These are phyloP conservation scores for Euborellia annulipes DNA, from an alignment of 1,140 invertebrate genomes.

Conservation along the genomic window DNA sequence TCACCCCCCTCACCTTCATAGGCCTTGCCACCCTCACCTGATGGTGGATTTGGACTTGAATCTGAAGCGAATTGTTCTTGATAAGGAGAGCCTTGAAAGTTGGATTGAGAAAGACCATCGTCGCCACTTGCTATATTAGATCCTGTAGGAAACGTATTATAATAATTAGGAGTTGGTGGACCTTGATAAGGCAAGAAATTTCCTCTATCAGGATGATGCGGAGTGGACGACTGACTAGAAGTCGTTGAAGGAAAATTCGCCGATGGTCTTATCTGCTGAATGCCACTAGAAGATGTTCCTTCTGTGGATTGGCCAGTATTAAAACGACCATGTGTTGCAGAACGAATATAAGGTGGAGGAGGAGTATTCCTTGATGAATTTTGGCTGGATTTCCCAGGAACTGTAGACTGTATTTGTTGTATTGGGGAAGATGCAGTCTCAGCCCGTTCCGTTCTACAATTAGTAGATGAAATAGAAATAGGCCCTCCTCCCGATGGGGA, in stretches of 20 bases:
- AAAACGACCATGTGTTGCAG: background rate
- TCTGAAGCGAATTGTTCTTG: conserved; percentile 17
- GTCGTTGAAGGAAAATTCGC: background rate
- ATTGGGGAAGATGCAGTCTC: background rate
- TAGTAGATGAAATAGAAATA: conserved; percentile 25
- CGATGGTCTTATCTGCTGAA: background rate
- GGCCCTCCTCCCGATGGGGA: conserved; percentile 36
- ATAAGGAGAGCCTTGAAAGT: conserved; percentile 16
- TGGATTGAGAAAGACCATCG: conserved; percentile 12
- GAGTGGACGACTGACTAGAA: conserved; percentile 24
- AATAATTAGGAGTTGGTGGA: conserved; percentile 30
- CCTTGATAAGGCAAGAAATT: conserved; percentile 32
- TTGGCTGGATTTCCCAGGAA: background rate
- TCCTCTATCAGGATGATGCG: conserved; percentile 19
- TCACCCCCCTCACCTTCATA: conserved; percentile 43
- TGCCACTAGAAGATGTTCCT: background rate
- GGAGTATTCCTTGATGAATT: conserved; percentile 2
- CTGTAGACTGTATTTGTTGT: background rate
- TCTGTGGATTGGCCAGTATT: background rate
- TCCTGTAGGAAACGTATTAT: conserved; percentile 31
- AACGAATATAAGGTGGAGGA: conserved; percentile 9
- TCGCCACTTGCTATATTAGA: conserved; percentile 28
- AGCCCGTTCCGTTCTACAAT: background rate
- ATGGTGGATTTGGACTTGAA: conserved; percentile 13
- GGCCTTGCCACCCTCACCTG: conserved; percentile 21